These are phyloP conservation scores for Heliangelus exortis DNA, from an alignment of 2,797 vertebrate species.

Conservation along the genomic window DNA sequence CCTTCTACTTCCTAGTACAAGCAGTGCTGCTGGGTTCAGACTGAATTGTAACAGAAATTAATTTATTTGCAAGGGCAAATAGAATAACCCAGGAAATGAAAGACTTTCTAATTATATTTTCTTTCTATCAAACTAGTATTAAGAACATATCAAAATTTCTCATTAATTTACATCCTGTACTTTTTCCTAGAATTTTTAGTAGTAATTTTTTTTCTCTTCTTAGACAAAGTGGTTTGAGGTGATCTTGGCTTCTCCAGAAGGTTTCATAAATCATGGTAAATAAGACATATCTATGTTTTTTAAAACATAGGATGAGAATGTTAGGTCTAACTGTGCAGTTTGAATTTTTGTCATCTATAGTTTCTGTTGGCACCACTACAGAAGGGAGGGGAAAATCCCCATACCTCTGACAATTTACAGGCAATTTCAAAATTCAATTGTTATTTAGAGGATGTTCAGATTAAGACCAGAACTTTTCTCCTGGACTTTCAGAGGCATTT, in stretches of 20 bases:
- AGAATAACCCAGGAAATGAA: not conserved
- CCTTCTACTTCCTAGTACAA: not conserved
- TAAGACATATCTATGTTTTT: slow-evolving; percentile 28
- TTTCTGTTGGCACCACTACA: slow-evolving; percentile 6
- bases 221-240: slow-evolving; percentile 9
- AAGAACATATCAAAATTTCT: not conserved
- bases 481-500: not conserved
- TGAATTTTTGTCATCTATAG: not conserved
- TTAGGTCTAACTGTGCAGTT: slow-evolving; percentile 6
- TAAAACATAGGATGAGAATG: slow-evolving; percentile 14
- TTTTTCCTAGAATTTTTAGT: not conserved
- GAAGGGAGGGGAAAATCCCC: not conserved
- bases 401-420: not conserved
- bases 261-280: slow-evolving; percentile 38
- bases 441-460: not conserved
- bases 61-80: not conserved
- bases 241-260: not conserved
- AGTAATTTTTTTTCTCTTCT: not conserved
- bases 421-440: slow-evolving; percentile 13
- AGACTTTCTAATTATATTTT: not conserved
- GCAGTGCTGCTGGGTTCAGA: not conserved
- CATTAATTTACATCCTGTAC: not conserved
- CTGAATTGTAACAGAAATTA: not conserved
- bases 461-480: not conserved
- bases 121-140: not conserved